Conservation (phyloP, 2,797 vertebrate genomes). For the Sebastes oblongus region DNA sequence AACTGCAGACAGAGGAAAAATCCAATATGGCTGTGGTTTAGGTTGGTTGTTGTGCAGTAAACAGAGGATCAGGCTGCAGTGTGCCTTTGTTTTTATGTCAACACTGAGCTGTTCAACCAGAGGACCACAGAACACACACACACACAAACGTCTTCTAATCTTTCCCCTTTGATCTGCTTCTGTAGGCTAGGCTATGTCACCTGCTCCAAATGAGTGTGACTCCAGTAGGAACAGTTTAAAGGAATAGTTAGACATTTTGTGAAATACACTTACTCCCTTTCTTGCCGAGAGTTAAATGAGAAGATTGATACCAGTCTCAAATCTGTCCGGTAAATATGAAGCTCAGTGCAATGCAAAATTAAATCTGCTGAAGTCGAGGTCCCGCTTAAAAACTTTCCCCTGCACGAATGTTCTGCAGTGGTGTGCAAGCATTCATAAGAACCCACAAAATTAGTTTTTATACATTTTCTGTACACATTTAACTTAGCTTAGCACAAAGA, state of each 20-base stretch:
- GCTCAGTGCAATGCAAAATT: too few relatives aligned
- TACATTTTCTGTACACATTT: background rate
- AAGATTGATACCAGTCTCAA: too few relatives aligned
- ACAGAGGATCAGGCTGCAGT: constrained; percentile 66
- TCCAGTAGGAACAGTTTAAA: background rate
- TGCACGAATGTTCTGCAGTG: too few relatives aligned
- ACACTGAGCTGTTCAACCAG: constrained; percentile 68
- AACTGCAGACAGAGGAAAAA: constrained; percentile 51
- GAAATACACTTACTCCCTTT: too few relatives aligned
- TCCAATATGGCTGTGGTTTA: constrained; percentile 39
- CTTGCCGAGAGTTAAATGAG: too few relatives aligned
- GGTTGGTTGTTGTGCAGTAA: constrained; percentile 75
- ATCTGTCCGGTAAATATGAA: too few relatives aligned
- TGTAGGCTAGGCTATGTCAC: background rate
- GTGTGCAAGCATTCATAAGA: too few relatives aligned
- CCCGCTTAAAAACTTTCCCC: too few relatives aligned
- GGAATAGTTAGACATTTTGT: background rate
- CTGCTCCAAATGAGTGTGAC: constrained; percentile 10
- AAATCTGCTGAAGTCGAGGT: too few relatives aligned
- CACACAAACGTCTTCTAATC: background rate
- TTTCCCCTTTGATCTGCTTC: constrained; percentile 43
- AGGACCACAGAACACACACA: constrained; percentile 11
- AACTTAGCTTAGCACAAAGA: background rate
- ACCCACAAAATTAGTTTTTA: too few relatives aligned
- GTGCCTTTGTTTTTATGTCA: constrained; percentile 79